Evolutionary conservation across 2,113 vertebrate genomes (phyloP), one percentile per base, ranked within the genome.

Genomic region (Tichodroma muraria): DNA sequence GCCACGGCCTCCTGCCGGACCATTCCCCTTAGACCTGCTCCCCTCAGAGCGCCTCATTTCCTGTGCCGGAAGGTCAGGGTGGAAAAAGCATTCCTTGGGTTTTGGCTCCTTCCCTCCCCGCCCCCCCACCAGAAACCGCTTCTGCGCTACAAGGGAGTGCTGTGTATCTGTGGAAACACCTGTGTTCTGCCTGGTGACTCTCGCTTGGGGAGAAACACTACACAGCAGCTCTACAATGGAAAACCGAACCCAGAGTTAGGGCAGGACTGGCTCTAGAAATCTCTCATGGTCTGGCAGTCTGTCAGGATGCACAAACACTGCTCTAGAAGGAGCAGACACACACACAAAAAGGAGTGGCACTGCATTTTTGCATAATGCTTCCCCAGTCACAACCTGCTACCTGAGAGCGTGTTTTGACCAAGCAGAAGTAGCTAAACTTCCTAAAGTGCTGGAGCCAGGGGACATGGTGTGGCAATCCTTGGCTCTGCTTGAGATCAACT

Each of bases 1-100:
- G 37, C n/a, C 44, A 54, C 0, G 0, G 40, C 69, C 83, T 44
- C 4, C 0, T 22, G 38, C 20, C 75, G 52, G 3, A 5, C 8
- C 63, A 11, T 42, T 19, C 45, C 72, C n/a, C 35, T 53, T 1
- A 30, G 15, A 13, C 4, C 27, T 15, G 8, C 24, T 68, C 42
- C 65, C 35, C 61, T 57, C 45, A 8, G 0, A 27, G 70, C 70
- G 11, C 61, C 53, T 19, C 14, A 1, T 40, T 70, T 9, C 42
- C 35, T 33, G 1, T 5, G 2, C 21, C 14, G 7, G 45, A 64
- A 64, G 33, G 47, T 12, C 40, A 44, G 49, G 35, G 49, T 18
- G 45, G 47, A 18, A 60, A 45, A 90, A 52, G 10, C 15, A 5
- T 19, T 31, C 27, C 21, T 22, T 38, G 77, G 15, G 33, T 15